Base-by-base conservation (phyloP, 2,888 invertebrate genomes). In the Netelia fuscicornis region DNA sequence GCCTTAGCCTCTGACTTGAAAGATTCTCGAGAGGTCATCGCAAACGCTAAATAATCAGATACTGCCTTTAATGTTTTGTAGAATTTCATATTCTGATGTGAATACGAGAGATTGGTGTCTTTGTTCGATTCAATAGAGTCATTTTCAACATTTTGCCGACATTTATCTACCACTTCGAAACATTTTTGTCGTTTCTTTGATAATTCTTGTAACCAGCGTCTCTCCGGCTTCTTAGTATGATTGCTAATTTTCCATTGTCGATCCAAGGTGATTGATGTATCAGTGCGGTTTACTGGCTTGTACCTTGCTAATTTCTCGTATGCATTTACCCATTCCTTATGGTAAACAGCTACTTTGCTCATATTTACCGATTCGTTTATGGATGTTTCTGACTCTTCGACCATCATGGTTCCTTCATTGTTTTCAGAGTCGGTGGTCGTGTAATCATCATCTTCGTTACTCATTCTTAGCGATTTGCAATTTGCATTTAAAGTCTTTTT, bases 141-240 rank as follows among this genome's bases (percentile, higher is more conserved):
- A 13, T 3, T 5, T 44, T 6, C 37, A 11, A 17, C 11, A 2
- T 67, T 74, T n/a, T 20, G 20, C 11, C 68, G 2, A 37, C 62
- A 52, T 42, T 64, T 2, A 0, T 64, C 62, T 2, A 81, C 48
- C n/a, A 52, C 17, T 3, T 37, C 25, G 10, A 70, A 68, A 54
- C 81, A 81, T 17, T 68, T 81, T 75, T 68, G 25, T 67, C 81
- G 74, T 54, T 68, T 81, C 6, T 75, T 52, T 0, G 9, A 9
- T 2, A 81, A 60, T 11, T 81, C 37, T 2, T 44, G 56, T 9
- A 67, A 9, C 65, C 60, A 74, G 9, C 74, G 67, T 60, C 23
- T 48, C 44, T 81, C 67, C 48, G 52, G 52, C 23, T 75, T 58
- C 1, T 42, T 52, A 6, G 37, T 42, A 17, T 70, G 42, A 2